Evolutionary conservation across 2,797 vertebrate species (phyloP), one percentile per base, ranked within the genome.

Genomic region (Hozukius guyotensis): DNA sequence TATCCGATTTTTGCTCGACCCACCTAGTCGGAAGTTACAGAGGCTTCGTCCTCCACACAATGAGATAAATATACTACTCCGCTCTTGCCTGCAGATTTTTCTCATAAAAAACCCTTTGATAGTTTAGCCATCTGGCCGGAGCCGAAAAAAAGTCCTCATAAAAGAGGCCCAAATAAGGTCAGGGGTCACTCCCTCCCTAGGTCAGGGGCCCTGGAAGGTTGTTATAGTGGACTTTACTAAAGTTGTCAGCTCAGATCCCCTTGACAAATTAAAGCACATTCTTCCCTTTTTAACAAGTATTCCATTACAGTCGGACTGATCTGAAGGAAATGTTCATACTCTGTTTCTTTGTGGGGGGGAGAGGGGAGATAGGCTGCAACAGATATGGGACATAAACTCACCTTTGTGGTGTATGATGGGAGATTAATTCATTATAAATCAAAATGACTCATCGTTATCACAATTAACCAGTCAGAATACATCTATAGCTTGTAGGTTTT

Each of bases 91-190:
- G 96, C 97, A 97, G 96, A 97, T 98, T 98, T 97, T 97, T 95
- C 97, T 97, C 97, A 98, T 98, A 98, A 99, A 99, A 94, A 90
- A 84, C 92, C 91, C 97, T 99, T 98, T 99, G 97, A 99, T 99
- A 99, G 97, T 96, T 98, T 97, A 96, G 97, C 98, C 98, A 99
- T 99, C 98, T 99, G 98, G 97, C 95, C 95, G 88, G 94, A 97
- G 97, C 93, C 95, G 7, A 52, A 52, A 62, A 93, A 97, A 97
- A 95, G 96, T 96, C 94, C 95, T 97, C 97, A 97, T 98, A 98
- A 97, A 98, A 98, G 97, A 94, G 97, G 96, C 96, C 97, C 96
- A 93, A 97, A 96, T 95, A 97, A 97, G 98, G 98, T 98, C 95
- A 98, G 94, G 96, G 98, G 98, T 97, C 97, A 94, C 95, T 94